These are phyloP conservation scores for Lepidocolaptes lacrymiger DNA, from an alignment of 2,797 vertebrate species.

Conservation along the genomic window DNA sequence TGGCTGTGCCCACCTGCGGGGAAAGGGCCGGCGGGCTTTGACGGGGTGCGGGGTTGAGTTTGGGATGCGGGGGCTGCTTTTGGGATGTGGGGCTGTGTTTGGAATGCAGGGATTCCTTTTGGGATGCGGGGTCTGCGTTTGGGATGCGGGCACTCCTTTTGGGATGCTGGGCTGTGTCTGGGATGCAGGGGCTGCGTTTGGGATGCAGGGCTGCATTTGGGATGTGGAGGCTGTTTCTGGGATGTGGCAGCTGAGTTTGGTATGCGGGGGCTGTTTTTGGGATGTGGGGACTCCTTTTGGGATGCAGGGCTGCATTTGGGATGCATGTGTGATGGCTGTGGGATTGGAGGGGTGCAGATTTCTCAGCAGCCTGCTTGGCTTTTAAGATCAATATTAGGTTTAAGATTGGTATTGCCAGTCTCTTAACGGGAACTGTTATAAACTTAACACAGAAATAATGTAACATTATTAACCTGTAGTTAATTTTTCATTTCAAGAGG, in stretches of 20 bases:
- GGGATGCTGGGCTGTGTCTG: fast-evolving
- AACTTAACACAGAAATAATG: fast-evolving
- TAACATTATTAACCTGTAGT: neutral
- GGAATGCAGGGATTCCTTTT: fast-evolving
- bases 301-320: fast-evolving
- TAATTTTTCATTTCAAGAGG: fast-evolving
- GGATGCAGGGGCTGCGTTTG: too few relatives aligned
- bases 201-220: too few relatives aligned
- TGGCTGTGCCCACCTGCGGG: fast-evolving
- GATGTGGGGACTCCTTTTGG: too few relatives aligned
- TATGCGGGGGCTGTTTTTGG: fast-evolving
- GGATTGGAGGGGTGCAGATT: fast-evolving
- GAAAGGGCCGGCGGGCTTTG: fast-evolving
- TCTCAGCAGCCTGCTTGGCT: fast-evolving
- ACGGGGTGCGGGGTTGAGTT: too few relatives aligned
- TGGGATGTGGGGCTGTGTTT: fast-evolving
- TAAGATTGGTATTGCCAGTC: too few relatives aligned
- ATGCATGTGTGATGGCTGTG: fast-evolving
- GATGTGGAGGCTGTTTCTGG: neutral
- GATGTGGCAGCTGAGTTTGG: too few relatives aligned
- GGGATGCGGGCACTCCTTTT: fast-evolving
- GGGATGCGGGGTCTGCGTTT: fast-evolving
- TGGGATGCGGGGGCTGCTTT: neutral
- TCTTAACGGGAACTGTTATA: fast-evolving
- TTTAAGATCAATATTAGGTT: fast-evolving